phyloP scores from a whole-genome alignment of 2,888 invertebrate genomes.

The Prionchulus punctatus region DNA sequence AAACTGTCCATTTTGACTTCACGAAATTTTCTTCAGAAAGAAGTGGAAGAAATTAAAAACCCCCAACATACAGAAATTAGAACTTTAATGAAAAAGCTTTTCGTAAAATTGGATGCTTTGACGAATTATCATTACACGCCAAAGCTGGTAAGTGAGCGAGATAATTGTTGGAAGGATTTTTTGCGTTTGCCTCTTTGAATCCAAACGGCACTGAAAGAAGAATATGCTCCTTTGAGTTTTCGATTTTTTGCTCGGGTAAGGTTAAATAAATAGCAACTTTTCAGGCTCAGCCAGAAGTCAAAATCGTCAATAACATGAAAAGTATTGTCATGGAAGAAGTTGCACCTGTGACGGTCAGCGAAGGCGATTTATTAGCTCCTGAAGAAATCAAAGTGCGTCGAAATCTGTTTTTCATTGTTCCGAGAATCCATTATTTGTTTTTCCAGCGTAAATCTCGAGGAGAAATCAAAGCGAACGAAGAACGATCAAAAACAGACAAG shows the following conservation, averaged over 20 bases:
- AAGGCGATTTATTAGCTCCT: slow-evolving; percentile 69
- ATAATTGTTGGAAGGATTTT: slow-evolving; percentile 4
- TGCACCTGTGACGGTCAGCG: slow-evolving; percentile 69
- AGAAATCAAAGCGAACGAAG: slow-evolving; percentile 52
- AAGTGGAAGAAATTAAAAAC: slow-evolving; percentile 41
- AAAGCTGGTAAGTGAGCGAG: slow-evolving; percentile 44
- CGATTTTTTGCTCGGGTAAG: background rate
- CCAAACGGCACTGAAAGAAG: too few species aligned
- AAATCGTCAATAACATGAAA: slow-evolving; percentile 73
- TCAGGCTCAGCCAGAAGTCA: slow-evolving; percentile 62
- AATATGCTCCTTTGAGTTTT: background rate
- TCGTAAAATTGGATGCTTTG: slow-evolving; percentile 71
- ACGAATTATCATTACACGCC: slow-evolving; percentile 89
- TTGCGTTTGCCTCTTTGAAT: background rate
- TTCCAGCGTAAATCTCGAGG: slow-evolving; percentile 25
- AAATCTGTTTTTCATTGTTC: background rate
- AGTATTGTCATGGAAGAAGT: slow-evolving; percentile 87
- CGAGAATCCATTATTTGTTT: background rate
- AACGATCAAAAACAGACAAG: slow-evolving; percentile 67
- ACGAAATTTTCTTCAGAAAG: slow-evolving; percentile 33
- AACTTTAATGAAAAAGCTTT: slow-evolving; percentile 54
- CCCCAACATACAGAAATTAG: slow-evolving; percentile 61
- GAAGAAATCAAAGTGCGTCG: slow-evolving; percentile 58
- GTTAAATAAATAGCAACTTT: slow-evolving; percentile 14
- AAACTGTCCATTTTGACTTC: background rate